Base-by-base conservation (phyloP, 2,888 invertebrate genomes). In the Eurytoma adleriae region DNA sequence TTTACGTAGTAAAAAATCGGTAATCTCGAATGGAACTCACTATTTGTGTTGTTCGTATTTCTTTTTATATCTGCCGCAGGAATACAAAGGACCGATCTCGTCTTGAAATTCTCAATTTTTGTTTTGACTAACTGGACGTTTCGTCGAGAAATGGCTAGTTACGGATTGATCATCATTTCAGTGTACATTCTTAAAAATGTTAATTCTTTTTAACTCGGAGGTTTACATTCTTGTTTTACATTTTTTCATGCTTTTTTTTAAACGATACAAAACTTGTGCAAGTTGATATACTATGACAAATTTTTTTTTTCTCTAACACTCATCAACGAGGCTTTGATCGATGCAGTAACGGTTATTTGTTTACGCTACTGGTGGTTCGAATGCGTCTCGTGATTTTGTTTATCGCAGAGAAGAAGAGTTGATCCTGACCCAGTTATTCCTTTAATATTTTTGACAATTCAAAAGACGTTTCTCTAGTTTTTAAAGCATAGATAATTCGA, bases 261-360 rank as follows among this genome's bases (percentile, higher is more conserved):
- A 57, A 57, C 20, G 20, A 16, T 20, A 18, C 12, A 56, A 64
- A 77, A 54, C 52, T 12, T 78, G 68, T 78, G 68, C 68, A 78
- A 68, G 54, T 68, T 68, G 68, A 62, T 78, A 71, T 27, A 73
- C 52, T 66, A 72, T 73, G 52, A 59, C 56, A 61, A 68, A 62
- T 24, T 67, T 59, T 57, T 24, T 40, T 40, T 40, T 40, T 40
- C 40, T 67, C 59, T 67, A 75, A 67, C 75, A 67, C 14, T 64
- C 62, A 40, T 40, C 40, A 27, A 61, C 56, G 27, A 54, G 18
- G 18, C 27, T n/a, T 76, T 66, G 27, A 68, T 52, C 61, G 20
- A 76, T 12, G 40, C 20, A 76, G 52, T 54, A 69, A 76, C 27
- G 54, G 52, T 20, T 52, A 16, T 40, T 54, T 59, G n/a, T 40